Evolutionary conservation across 1,140 invertebrate genomes (phyloP), one percentile per base, ranked within the genome.

Genomic region (Hypothenemus hampei): DNA sequence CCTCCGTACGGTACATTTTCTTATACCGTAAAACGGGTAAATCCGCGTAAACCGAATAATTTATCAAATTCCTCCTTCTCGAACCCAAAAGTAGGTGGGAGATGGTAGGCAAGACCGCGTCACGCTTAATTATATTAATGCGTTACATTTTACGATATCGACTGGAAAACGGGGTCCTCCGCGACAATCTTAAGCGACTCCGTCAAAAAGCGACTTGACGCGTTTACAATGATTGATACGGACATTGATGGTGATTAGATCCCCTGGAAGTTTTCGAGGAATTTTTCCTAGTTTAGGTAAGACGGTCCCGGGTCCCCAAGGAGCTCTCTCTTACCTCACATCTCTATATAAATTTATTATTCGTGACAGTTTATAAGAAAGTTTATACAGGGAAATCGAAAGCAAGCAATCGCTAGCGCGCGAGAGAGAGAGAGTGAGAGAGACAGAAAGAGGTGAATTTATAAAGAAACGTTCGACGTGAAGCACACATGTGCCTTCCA

Each of bases 1-100:
- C n/a, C n/a, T n/a, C n/a, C n/a, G n/a, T n/a, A 33, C 40, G 48
- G 23, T 41, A 51, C 48, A 51, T 51, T 51, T 51, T 51, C 48
- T 51, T 51, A 37, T 41, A 24, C 23, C 18, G 19, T 33, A 47
- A 18, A 51, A 41, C 36, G 48, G 48, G 36, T 41, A 51, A 51
- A 51, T 51, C 48, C 48, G 48, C 48, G 48, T 51, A 51, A 51
- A 51, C 48, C 48, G 41, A 51, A 51, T 51, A 24, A 51, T 51
- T 51, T 51, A 51, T 51, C 48, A 51, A 51, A 51, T 51, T 26
- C 36, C 36, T 18, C 22, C 31, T 51, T 19, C 37, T n/a, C n/a
- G n/a, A n/a, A n/a, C n/a, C n/a, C n/a, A n/a, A n/a, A n/a, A n/a
- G n/a, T n/a, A n/a, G n/a, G 11, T 8, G 48, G 11, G 18, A 41